Conservation (phyloP, 1,140 invertebrate genomes). For the Zaprionus africanus region DNA sequence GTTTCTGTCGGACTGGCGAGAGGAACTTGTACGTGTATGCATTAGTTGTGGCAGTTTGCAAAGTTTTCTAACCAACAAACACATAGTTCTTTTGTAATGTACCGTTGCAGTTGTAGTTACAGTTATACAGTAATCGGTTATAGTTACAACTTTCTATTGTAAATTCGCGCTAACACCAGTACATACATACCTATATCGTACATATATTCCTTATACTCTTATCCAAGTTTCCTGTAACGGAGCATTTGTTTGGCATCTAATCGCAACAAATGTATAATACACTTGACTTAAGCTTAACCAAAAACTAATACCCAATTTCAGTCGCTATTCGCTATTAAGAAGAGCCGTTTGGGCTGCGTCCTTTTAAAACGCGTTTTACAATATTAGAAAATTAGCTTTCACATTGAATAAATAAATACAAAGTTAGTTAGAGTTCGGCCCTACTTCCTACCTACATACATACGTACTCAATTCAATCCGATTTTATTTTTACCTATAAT, state of each 20-base stretch:
- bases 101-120: conserved; percentile 19
- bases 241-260: conserved; percentile 40
- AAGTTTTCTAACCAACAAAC: conserved; percentile 22
- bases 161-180: conserved; percentile 28
- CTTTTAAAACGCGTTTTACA: conserved; percentile 9
- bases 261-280: conserved; percentile 41
- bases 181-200: conserved; percentile 14
- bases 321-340: not conserved
- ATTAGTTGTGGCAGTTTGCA: conserved; percentile 31
- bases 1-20: conserved; percentile 19
- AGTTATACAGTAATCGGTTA: conserved; percentile 16
- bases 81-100: conserved; percentile 22
- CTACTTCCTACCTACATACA: conserved; percentile 3
- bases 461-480: not conserved
- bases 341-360: conserved; percentile 6
- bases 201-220: conserved; percentile 29
- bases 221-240: conserved; percentile 13
- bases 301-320: conserved; percentile 14
- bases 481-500: not conserved
- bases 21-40: conserved; percentile 37
- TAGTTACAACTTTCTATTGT: conserved; percentile 31
- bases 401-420: conserved; percentile 15
- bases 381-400: conserved; percentile 20
- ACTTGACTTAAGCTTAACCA: conserved; percentile 22
- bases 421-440: conserved; percentile 26